Conservation (phyloP, 2,113 vertebrate species). For the Eira barbara region DNA sequence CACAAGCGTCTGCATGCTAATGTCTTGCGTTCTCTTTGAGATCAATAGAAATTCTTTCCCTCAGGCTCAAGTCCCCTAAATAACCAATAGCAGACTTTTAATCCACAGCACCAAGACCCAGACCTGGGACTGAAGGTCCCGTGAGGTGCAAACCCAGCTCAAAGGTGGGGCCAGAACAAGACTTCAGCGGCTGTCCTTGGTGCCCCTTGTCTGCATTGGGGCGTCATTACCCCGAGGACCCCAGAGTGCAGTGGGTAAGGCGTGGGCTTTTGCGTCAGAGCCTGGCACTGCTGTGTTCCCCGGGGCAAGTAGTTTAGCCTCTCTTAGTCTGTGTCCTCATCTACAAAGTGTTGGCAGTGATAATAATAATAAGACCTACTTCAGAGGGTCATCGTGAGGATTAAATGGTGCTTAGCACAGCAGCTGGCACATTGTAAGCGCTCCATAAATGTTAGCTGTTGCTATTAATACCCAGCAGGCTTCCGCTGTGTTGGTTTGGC, state of each 20-base stretch:
- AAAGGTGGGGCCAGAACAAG: neutral
- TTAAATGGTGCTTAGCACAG: constrained; percentile 62
- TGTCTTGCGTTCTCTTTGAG: neutral
- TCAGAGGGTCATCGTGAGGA: constrained; percentile 58
- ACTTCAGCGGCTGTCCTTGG: neutral
- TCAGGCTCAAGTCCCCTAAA: neutral
- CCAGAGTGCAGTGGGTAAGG: neutral
- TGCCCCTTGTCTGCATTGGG: neutral
- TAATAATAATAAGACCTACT: constrained; percentile 52
- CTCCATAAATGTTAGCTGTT: constrained; percentile 56
- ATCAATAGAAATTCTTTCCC: neutral
- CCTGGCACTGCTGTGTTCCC: neutral
- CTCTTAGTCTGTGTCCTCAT: neutral
- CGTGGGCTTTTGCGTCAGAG: neutral
- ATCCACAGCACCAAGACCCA: neutral
- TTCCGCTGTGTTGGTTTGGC: neutral
- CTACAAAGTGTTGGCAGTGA: neutral
- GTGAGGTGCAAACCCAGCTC: neutral
- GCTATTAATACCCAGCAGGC: constrained; percentile 66
- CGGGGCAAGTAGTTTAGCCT: neutral
- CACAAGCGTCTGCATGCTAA: neutral
- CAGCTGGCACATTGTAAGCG: constrained; percentile 53
- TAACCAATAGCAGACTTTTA: neutral
- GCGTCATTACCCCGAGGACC: neutral
- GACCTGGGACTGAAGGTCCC: neutral